Conservation (phyloP, 2,888 invertebrate species). For the Bembecia ichneumoniformis region DNA sequence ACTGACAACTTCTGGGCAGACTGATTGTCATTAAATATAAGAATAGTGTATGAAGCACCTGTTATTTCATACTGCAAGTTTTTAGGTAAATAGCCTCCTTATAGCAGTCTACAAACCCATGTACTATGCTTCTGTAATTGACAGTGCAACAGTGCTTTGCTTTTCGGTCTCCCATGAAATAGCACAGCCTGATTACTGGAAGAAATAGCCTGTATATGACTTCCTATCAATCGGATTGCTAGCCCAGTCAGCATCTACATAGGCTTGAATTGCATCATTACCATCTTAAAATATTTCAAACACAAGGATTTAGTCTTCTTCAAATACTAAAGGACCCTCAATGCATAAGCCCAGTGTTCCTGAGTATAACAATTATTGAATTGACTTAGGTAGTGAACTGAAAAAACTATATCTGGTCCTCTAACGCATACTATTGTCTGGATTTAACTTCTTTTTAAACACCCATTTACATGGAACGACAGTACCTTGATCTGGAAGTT, state of each 20-base stretch:
- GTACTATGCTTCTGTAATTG: slow-evolving; percentile 5
- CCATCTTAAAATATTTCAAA: no score
- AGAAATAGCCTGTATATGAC: slow-evolving; percentile 10
- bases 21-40: no score
- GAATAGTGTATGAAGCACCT: slow-evolving; percentile 10
- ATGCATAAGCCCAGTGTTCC: no score
- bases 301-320: no score
- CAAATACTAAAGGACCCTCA: no score
- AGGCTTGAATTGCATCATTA: not conserved
- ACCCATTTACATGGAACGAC: no score
- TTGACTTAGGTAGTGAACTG: no score
- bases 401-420: not conserved
- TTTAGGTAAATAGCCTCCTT: slow-evolving; percentile 13
- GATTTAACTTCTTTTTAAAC: not conserved
- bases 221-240: slow-evolving; percentile 6
- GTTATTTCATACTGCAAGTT: slow-evolving; percentile 12
- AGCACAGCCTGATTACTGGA: slow-evolving; percentile 3
- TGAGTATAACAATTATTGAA: no score
- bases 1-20: no score
- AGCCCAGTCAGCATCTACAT: slow-evolving; percentile 9
- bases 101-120: slow-evolving; percentile 8
- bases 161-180: slow-evolving; percentile 9
- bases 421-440: not conserved
- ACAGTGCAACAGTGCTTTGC: slow-evolving; percentile 7
- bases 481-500: no score